Conservation (phyloP, 2,888 invertebrate genomes). For the Polietes domitor region DNA sequence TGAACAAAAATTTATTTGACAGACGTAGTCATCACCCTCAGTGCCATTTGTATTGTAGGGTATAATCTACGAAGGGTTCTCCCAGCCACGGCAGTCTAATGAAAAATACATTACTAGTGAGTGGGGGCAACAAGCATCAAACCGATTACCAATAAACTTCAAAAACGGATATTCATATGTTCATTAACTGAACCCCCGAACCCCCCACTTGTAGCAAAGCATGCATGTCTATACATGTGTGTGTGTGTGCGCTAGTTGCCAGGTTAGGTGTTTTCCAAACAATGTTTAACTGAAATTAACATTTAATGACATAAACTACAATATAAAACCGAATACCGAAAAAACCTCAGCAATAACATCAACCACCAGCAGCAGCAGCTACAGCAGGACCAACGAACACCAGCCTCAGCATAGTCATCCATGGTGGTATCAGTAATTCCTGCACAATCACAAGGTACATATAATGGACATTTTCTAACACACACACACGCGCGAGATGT, state of each 20-base stretch:
- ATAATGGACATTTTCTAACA: slow-evolving; percentile 58
- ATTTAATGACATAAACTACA: slow-evolving; percentile 55
- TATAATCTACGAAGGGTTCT: neutral
- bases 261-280: slow-evolving; percentile 41
- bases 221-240: neutral
- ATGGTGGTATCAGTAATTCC: slow-evolving; percentile 41
- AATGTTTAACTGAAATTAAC: slow-evolving; percentile 61
- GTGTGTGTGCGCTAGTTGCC: neutral
- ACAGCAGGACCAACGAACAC: neutral
- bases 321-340: slow-evolving; percentile 45
- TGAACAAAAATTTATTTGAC: no score
- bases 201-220: neutral
- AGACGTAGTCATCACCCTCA: neutral
- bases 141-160: slow-evolving; percentile 45
- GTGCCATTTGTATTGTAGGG: neutral
- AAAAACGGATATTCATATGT: slow-evolving; percentile 25
- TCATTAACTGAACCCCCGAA: slow-evolving; percentile 26
- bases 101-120: slow-evolving; percentile 20
- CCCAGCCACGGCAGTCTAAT: slow-evolving; percentile 4
- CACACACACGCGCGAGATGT: neutral
- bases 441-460: slow-evolving; percentile 54
- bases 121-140: slow-evolving; percentile 29
- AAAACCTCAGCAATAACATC: slow-evolving; percentile 8
- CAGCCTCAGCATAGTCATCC: no score
- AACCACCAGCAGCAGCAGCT: slow-evolving; percentile 3